Percentiles rank a stretch among this genome's conserved stretches.
Conservation (phyloP, 2,888 invertebrate genomes). For the Lycia hirtaria region DNA sequence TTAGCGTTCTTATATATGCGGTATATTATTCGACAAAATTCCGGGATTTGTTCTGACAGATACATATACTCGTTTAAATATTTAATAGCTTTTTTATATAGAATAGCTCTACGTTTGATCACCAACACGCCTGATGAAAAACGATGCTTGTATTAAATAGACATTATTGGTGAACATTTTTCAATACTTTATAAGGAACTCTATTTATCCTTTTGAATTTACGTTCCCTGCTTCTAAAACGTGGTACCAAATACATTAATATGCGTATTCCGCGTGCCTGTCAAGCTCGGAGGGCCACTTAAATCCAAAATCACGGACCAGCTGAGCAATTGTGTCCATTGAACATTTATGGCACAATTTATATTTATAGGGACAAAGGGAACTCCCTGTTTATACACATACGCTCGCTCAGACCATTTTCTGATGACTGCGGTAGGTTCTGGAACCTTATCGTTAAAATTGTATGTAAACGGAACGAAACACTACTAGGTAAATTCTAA, state of each 20-base stretch:
- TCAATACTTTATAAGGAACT: too few relatives aligned
- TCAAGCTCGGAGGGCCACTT: conserved; percentile 39
- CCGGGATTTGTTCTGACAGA: too few relatives aligned
- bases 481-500: too few relatives aligned
- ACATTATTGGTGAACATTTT: too few relatives aligned
- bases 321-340: conserved; percentile 67
- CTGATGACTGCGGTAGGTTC: conserved; percentile 2
- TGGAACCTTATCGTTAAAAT: not conserved
- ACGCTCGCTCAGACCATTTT: conserved; percentile 24
- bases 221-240: conserved; percentile 5
- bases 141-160: too few relatives aligned
- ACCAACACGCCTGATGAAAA: too few relatives aligned
- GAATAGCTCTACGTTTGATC: too few relatives aligned
- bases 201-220: not conserved
- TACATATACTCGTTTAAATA: too few relatives aligned
- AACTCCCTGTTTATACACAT: conserved; percentile 42
- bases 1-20: too few relatives aligned
- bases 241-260: conserved; percentile 21
- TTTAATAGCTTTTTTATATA: too few relatives aligned
- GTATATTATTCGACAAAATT: too few relatives aligned
- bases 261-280: conserved; percentile 22
- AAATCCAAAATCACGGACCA: conserved; percentile 54
- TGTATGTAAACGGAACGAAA: not conserved
- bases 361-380: conserved; percentile 65
- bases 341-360: conserved; percentile 76